Conservation (phyloP, 1,140 invertebrate species). For the Pseudomyrmex sp. region DNA sequence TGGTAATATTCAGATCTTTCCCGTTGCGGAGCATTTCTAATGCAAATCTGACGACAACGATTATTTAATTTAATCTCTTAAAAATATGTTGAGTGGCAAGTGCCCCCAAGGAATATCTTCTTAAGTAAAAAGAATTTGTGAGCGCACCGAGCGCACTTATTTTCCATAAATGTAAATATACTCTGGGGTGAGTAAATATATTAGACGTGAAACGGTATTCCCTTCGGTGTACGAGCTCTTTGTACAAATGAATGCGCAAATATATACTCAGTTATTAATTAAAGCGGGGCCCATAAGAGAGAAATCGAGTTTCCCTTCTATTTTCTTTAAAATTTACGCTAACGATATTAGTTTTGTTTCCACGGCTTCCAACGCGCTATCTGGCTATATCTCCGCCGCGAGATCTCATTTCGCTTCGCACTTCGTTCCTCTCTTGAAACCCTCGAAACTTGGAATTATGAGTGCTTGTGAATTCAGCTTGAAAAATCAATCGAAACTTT, state of each 20-base stretch:
- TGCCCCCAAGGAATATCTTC: not conserved
- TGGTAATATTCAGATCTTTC: not conserved
- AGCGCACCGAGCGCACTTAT: constrained; percentile 31
- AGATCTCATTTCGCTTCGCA: constrained; percentile 58
- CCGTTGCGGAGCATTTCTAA: not conserved
- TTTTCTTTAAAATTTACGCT: constrained; percentile 62
- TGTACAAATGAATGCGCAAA: constrained; percentile 55
- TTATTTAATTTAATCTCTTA: constrained; percentile 37
- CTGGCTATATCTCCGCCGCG: constrained; percentile 29
- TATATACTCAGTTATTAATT: constrained; percentile 60
- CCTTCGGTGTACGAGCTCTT: constrained; percentile 35
- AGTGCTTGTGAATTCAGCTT: constrained; percentile 45
- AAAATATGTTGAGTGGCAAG: constrained; percentile 12
- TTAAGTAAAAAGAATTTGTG: constrained; percentile 39
- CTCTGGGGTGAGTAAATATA: constrained; percentile 47
- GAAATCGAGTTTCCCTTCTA: constrained; percentile 50
- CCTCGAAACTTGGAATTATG: constrained; percentile 58
- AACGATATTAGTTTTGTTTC: constrained; percentile 62
- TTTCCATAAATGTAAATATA: constrained; percentile 60
- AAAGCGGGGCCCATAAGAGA: constrained; percentile 47
- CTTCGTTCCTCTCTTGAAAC: constrained; percentile 35
- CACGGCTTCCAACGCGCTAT: not conserved
- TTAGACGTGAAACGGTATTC: constrained; percentile 53
- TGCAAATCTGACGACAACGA: not conserved
- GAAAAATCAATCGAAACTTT: constrained; percentile 69